Conservation (phyloP, 2,113 vertebrate genomes). For the Calidris pugnax region DNA sequence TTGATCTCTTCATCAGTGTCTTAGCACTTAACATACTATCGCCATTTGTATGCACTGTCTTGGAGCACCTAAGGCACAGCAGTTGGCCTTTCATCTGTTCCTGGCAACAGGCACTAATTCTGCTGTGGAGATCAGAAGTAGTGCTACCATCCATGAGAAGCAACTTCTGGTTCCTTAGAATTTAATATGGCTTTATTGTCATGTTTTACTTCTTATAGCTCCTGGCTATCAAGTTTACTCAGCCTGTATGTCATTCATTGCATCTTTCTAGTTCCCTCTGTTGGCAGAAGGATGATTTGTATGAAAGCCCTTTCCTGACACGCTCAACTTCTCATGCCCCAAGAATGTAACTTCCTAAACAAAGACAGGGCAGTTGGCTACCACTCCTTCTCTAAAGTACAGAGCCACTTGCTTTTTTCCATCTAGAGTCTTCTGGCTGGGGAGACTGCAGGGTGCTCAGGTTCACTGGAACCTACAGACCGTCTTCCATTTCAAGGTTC, state of each 20-base stretch:
- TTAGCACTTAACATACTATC: neutral
- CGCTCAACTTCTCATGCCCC: neutral
- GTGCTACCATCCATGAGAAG: neutral
- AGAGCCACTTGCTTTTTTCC: neutral
- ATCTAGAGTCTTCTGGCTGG: neutral
- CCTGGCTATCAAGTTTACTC: neutral
- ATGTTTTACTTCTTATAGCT: neutral
- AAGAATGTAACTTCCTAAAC: conserved; percentile 10
- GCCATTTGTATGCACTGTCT: neutral
- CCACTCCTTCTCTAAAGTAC: neutral
- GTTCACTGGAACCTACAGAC: neutral
- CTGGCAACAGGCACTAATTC: neutral
- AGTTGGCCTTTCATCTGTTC: neutral
- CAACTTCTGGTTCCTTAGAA: neutral
- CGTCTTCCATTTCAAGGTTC: neutral
- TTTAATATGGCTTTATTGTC: neutral
- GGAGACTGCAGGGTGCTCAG: neutral
- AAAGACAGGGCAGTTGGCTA: neutral
- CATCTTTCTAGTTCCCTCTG: neutral
- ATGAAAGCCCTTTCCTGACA: conserved; percentile 35
- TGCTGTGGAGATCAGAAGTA: neutral
- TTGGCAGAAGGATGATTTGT: conserved; percentile 24
- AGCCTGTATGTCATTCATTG: neutral
- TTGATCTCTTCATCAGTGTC: neutral
- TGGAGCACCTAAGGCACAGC: neutral